phyloP scores from a whole-genome alignment of 2,797 vertebrate genomes.

The Vespertilio murinus region DNA sequence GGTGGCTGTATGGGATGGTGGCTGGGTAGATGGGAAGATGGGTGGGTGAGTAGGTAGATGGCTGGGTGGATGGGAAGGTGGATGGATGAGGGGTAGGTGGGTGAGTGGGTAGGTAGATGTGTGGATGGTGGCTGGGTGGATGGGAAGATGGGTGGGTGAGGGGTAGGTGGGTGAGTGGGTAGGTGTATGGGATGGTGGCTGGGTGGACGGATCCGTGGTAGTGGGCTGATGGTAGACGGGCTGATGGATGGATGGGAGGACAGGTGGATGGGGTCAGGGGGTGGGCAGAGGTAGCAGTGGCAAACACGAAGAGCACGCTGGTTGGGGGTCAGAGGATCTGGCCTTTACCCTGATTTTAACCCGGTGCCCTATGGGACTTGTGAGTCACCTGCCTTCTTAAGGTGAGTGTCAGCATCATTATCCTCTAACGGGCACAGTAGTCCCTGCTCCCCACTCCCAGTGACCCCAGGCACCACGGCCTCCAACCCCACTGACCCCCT shows the following conservation, averaged over 20 bases:
- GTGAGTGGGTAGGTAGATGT: fast-evolving
- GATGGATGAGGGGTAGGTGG: fast-evolving
- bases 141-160: fast-evolving
- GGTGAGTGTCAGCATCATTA: background rate
- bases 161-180: no score
- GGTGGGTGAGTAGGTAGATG: background rate
- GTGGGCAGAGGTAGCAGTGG: background rate
- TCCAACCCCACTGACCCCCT: background rate
- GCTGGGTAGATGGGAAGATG: no score
- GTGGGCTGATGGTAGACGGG: no score
- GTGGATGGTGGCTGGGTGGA: no score
- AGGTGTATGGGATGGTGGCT: no score
- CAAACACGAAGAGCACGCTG: background rate
- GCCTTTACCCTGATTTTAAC: background rate
- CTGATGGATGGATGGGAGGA: background rate
- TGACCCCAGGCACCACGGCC: no score
- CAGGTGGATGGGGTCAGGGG: background rate
- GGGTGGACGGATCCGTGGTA: no score
- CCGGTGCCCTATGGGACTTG: background rate
- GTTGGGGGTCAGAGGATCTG: background rate
- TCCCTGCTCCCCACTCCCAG: background rate
- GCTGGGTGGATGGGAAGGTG: no score
- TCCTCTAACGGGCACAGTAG: background rate
- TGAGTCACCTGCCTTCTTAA: background rate
- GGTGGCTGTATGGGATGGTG: no score